Evolutionary conservation across 35 echinoderm and acorn worm species (phyloP), one percentile per base, ranked within the genome.

Genomic region (Heliocidaris tuberculata): DNA sequence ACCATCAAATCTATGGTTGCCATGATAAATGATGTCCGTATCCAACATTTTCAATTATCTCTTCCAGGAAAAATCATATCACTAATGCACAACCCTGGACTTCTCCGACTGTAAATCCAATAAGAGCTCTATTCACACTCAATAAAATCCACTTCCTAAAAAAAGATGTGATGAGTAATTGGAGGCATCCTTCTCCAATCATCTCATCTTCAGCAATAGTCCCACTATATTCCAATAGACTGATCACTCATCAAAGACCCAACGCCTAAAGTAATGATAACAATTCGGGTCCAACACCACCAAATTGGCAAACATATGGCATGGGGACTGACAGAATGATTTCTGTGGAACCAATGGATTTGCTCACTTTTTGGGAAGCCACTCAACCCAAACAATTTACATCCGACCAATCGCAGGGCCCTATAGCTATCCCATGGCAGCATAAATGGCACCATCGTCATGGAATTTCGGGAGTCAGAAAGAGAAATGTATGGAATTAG

Each of bases 21-120:
- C 65, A 78, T 78, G 65, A 78, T 78, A 78, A 78, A 78, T 78
- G 65, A 78, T 27, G 65, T 78, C 65, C 27, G 65, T 78, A 78
- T 78, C 65, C 65, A 78, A 78, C 65, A 78, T 78, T 78, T 70
- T 19, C 7, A 7, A 27, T 78, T 27, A 27, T 78, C 27, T n/a
- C 65, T 19, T 27, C 27, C 27, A n/a, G 65, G 35, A 42, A 42
- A 42, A 42, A 70, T 78, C 65, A 78, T 24, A 42, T 42, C 35
- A 78, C 65, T 27, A 78, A 78, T 78, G 27, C 7, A 78, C 21
- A 78, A 78, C 65, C 65, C 65, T 78, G 65, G 27, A 78, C 65
- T 78, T 42, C 7, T 27, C 21, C 15, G 4, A 78, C 65, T 27
- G 65, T 24, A 21, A 78, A 78, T 78, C 65, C 65, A 78, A 78